Evolutionary conservation across 2,797 vertebrate genomes (phyloP).

Genomic region (Pangasius djambal): DNA sequence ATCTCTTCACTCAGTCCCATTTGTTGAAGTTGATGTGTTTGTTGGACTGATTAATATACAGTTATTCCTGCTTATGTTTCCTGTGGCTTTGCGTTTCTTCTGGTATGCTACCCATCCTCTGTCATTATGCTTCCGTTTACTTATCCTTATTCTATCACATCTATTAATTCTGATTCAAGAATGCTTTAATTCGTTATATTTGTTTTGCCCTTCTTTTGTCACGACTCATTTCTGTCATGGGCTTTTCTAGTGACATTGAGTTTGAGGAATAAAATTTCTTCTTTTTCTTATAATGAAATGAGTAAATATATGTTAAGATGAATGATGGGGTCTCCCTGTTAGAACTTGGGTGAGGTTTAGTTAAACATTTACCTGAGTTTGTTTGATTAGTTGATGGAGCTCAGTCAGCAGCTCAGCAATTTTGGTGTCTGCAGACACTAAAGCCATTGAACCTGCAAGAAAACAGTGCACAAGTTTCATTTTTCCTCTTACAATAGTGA

Average conservation of each 20-base stretch:
- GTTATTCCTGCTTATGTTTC: neutral
- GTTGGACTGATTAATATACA: neutral
- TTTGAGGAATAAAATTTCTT: neutral
- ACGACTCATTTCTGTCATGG: neutral
- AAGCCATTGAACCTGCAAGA: conserved; percentile 68
- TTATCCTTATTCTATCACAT: neutral
- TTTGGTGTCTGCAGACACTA: conserved; percentile 88
- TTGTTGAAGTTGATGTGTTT: neutral
- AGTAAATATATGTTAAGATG: neutral
- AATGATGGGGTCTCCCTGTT: neutral
- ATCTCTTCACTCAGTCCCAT: neutral
- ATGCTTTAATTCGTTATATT: neutral
- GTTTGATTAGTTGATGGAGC: conserved; percentile 90
- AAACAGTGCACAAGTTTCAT: conserved; percentile 7
- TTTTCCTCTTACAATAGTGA: neutral
- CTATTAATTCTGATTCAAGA: neutral
- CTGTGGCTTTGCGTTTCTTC: neutral
- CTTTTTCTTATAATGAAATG: neutral
- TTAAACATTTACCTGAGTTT: conserved; percentile 80
- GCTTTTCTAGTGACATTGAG: too few species aligned
- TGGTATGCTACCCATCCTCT: neutral
- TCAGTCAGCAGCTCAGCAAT: conserved; percentile 88
- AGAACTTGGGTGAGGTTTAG: neutral
- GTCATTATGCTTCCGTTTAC: neutral
- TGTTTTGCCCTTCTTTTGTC: neutral